Conservation (phyloP, 2,797 vertebrate species). For the Melanotaenia parkinsoni region DNA sequence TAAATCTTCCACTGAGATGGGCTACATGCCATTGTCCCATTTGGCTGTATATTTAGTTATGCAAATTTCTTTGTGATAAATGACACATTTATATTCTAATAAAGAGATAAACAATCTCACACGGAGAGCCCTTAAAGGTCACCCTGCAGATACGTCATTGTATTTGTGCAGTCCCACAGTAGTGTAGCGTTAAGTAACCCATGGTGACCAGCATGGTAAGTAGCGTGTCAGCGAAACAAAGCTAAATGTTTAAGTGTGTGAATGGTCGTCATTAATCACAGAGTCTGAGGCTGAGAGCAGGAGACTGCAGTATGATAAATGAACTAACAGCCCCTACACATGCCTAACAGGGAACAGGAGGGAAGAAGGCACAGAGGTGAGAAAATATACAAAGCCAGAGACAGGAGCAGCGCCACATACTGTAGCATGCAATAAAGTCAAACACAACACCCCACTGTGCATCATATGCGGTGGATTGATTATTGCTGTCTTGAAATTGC, state of each 20-base stretch:
- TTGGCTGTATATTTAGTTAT: slow-evolving; percentile 8
- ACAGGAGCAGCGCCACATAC: slow-evolving; percentile 30
- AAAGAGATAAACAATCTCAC: slow-evolving; percentile 20
- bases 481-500: slow-evolving; percentile 47
- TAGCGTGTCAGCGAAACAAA: slow-evolving; percentile 79
- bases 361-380: slow-evolving; percentile 30
- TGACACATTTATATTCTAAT: slow-evolving; percentile 44
- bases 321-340: slow-evolving; percentile 64
- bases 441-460: slow-evolving; percentile 49
- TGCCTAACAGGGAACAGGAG: slow-evolving; percentile 56
- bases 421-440: slow-evolving; percentile 40
- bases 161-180: slow-evolving; percentile 50
- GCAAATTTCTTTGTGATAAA: slow-evolving; percentile 45
- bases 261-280: slow-evolving; percentile 79
- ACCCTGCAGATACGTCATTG: slow-evolving; percentile 48
- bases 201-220: slow-evolving; percentile 67
- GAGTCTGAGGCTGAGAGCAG: slow-evolving; percentile 64
- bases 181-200: slow-evolving; percentile 68
- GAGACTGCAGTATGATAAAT: slow-evolving; percentile 77
- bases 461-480: slow-evolving; percentile 43
- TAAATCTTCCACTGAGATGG: not conserved
- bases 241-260: slow-evolving; percentile 81
- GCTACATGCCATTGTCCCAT: not conserved
- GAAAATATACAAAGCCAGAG: slow-evolving; percentile 40
- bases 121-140: slow-evolving; percentile 58